These are phyloP conservation scores for Orthonevra nobilis DNA, from an alignment of 2,888 invertebrate genomes.

Conservation along the genomic window DNA sequence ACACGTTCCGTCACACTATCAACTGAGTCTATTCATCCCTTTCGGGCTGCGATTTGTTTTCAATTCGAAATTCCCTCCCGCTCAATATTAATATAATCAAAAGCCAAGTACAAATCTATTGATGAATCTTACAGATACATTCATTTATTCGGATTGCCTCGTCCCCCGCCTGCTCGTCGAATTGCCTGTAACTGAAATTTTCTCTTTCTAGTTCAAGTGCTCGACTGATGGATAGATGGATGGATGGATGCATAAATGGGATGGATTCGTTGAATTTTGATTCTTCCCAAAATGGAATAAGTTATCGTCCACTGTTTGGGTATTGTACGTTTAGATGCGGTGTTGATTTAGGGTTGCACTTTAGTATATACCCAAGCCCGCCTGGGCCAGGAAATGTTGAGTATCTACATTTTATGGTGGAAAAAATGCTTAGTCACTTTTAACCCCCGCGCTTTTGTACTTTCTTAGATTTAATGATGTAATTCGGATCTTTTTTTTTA, in stretches of 20 bases:
- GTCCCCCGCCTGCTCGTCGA: slow-evolving; percentile 21
- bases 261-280: slow-evolving; percentile 63
- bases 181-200: slow-evolving; percentile 58
- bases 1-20: slow-evolving; percentile 56
- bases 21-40: slow-evolving; percentile 55
- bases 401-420: slow-evolving; percentile 49
- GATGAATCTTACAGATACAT: slow-evolving; percentile 70
- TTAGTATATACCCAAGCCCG: slow-evolving; percentile 19
- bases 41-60: slow-evolving; percentile 60
- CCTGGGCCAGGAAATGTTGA: slow-evolving; percentile 21
- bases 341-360: slow-evolving; percentile 68
- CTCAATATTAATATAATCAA: slow-evolving; percentile 70
- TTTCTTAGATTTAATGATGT: slow-evolving; percentile 57
- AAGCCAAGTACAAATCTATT: slow-evolving; percentile 69
- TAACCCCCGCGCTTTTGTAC: slow-evolving; percentile 43
- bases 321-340: slow-evolving; percentile 46
- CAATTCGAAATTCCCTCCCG: slow-evolving; percentile 60
- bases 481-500: slow-evolving; percentile 40
- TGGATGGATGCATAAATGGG: slow-evolving; percentile 31
- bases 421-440: slow-evolving; percentile 63
- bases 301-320: slow-evolving; percentile 42
- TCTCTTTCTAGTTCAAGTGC: slow-evolving; percentile 53
- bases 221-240: slow-evolving; percentile 61
- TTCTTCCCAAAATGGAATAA: slow-evolving; percentile 55
- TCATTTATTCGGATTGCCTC: slow-evolving; percentile 50